These are phyloP conservation scores for Xestia rhomboidea DNA, from an alignment of 2,888 invertebrate genomes.

Conservation along the genomic window DNA sequence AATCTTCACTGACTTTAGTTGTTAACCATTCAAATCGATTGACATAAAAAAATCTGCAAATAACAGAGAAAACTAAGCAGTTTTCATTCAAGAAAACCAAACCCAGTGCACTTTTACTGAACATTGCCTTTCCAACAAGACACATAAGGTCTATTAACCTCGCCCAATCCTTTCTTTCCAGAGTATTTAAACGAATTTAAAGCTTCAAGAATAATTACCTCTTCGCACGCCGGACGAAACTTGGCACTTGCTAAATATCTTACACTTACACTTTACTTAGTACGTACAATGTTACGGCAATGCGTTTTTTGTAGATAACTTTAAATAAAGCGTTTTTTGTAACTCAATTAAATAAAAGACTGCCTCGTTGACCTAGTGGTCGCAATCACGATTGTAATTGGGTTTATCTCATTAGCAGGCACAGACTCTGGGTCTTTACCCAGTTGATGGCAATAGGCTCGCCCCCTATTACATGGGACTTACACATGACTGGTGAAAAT, in stretches of 20 bases:
- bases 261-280: constrained; percentile 24
- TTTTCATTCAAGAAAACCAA: constrained; percentile 19
- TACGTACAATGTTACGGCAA: constrained; percentile 2
- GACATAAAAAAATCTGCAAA: background rate
- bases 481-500: too few species aligned
- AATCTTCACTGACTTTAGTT: background rate
- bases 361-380: too few species aligned
- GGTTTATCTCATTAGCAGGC: too few species aligned
- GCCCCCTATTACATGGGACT: too few species aligned
- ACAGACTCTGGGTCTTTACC: too few species aligned
- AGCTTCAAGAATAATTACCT: constrained; percentile 42
- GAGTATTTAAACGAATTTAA: constrained; percentile 49
- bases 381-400: too few species aligned
- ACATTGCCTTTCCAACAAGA: constrained; percentile 37
- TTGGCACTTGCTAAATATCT: constrained; percentile 43
- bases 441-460: too few species aligned
- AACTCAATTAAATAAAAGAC: too few species aligned
- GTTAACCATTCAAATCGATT: background rate
- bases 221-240: constrained; percentile 41
- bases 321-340: too few species aligned
- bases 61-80: background rate
- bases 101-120: constrained; percentile 20
- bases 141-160: constrained; percentile 41
- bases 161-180: constrained; percentile 45
- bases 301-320: constrained; percentile 23